These are phyloP conservation scores for Sebastes miniatus DNA, from an alignment of 2,797 vertebrate genomes.

Conservation along the genomic window DNA sequence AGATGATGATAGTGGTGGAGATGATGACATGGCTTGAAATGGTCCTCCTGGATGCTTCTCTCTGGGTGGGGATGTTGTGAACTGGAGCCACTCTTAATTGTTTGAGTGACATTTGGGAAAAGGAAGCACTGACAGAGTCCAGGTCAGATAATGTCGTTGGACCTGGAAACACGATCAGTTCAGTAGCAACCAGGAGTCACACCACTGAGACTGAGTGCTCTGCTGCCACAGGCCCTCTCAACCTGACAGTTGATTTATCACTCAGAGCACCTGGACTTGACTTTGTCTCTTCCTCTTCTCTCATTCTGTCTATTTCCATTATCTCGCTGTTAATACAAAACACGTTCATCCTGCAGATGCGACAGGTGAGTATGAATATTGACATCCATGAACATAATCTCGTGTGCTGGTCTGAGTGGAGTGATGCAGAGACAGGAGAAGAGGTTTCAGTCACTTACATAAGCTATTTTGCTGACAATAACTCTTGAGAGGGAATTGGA, in stretches of 20 bases:
- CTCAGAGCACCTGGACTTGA: neutral
- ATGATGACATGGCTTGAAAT: neutral
- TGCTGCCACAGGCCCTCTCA: neutral
- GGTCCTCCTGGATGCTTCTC: neutral
- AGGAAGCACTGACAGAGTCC: neutral
- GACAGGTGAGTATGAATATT: neutral
- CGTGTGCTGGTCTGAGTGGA: neutral
- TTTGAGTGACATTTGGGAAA: slow-evolving; percentile 21
- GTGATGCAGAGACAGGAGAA: slow-evolving; percentile 1
- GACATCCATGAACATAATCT: neutral
- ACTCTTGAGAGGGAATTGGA: slow-evolving; percentile 1
- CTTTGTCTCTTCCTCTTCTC: neutral
- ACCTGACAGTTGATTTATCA: neutral
- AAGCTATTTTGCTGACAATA: neutral
- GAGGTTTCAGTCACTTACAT: slow-evolving; percentile 5
- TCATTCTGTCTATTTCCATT: neutral
- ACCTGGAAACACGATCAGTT: slow-evolving; percentile 4
- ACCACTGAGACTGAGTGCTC: neutral
- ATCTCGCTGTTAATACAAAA: neutral
- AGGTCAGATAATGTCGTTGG: neutral
- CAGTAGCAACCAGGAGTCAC: neutral
- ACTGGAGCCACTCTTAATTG: slow-evolving; percentile 19
- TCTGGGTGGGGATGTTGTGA: neutral
- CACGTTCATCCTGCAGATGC: neutral
- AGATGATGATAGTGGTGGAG: neutral